Evolutionary conservation across 1,140 invertebrate genomes (phyloP).

Genomic region (Tyrophagus putrescentiae): DNA sequence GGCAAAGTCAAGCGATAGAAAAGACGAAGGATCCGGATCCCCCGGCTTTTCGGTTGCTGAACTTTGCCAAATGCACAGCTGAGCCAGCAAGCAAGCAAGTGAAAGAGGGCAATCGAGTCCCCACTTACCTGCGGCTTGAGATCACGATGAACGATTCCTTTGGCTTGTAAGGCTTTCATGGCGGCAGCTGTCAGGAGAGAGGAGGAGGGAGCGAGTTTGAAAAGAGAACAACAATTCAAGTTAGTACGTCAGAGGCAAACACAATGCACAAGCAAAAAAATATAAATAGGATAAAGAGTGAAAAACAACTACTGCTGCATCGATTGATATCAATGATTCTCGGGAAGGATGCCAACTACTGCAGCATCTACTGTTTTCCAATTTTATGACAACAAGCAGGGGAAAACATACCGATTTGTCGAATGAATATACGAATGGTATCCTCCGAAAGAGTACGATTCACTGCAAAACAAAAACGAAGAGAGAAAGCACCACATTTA

Average conservation of each 20-base stretch:
- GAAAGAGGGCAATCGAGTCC: background rate
- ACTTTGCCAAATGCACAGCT: too few relatives aligned
- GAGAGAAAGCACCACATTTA: too few relatives aligned
- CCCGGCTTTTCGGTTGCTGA: too few relatives aligned
- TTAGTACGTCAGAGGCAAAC: background rate
- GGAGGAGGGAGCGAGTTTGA: constrained; percentile 3
- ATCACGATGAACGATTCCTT: constrained; percentile 96
- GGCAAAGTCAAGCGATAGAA: too few relatives aligned
- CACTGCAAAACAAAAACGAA: constrained; percentile 31
- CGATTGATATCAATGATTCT: constrained; percentile 11
- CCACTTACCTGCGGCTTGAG: constrained; percentile 55
- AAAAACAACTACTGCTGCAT: background rate
- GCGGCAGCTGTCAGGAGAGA: constrained; percentile 56
- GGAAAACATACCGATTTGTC: constrained; percentile 48
- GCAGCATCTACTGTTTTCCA: too few relatives aligned
- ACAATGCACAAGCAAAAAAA: too few relatives aligned
- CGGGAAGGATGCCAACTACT: constrained; percentile 9
- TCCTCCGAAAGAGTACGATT: constrained; percentile 90
- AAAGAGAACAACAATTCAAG: background rate
- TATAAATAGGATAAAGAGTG: constrained; percentile 14
- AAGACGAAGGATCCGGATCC: too few relatives aligned
- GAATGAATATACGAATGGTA: constrained; percentile 83
- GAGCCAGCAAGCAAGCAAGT: too few relatives aligned
- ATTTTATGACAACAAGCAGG: background rate
- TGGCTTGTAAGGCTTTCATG: constrained; percentile 86